A percentile compares a stretch with the other conserved stretches of the same genome.
Evolutionary conservation across 1,140 invertebrate genomes (phyloP).

Genomic region (Drosophila ohnishii): DNA sequence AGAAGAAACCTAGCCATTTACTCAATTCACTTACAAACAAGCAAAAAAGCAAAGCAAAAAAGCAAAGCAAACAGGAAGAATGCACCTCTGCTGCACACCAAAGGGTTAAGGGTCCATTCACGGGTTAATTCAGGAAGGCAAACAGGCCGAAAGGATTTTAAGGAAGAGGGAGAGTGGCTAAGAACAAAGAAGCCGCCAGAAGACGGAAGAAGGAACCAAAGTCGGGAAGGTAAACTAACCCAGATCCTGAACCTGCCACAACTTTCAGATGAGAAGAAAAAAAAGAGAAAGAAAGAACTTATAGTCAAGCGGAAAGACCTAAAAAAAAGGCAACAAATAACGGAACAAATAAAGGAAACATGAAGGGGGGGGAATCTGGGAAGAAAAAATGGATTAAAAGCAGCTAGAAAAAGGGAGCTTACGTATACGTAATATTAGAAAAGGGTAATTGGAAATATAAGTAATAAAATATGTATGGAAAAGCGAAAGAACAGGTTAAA

Average conservation of each 20-base stretch:
- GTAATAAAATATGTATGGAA: neutral
- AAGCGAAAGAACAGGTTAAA: neutral
- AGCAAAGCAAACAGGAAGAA: constrained; percentile 28
- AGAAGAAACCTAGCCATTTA: constrained; percentile 17
- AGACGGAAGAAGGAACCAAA: constrained; percentile 31
- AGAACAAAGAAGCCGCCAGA: constrained; percentile 27
- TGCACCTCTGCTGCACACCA: constrained; percentile 7
- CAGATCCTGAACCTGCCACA: constrained; percentile 24
- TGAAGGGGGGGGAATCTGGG: neutral
- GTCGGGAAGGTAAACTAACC: constrained; percentile 32
- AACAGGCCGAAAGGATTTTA: constrained; percentile 13
- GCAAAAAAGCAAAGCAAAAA: neutral
- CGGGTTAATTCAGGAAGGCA: constrained; percentile 23
- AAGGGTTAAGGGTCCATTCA: constrained; percentile 13
- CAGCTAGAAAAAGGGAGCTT: neutral
- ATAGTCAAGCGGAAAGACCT: neutral
- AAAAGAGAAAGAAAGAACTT: neutral
- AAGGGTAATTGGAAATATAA: neutral
- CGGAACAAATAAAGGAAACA: neutral
- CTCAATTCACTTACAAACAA: constrained; percentile 12
- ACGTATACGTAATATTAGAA: neutral
- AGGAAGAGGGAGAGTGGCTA: too few relatives aligned
- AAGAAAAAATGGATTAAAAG: neutral
- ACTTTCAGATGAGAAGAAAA: constrained; percentile 6
- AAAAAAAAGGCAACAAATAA: neutral